Base-by-base conservation (phyloP, 1,140 invertebrate species). In the Sitophilus oryzae region DNA sequence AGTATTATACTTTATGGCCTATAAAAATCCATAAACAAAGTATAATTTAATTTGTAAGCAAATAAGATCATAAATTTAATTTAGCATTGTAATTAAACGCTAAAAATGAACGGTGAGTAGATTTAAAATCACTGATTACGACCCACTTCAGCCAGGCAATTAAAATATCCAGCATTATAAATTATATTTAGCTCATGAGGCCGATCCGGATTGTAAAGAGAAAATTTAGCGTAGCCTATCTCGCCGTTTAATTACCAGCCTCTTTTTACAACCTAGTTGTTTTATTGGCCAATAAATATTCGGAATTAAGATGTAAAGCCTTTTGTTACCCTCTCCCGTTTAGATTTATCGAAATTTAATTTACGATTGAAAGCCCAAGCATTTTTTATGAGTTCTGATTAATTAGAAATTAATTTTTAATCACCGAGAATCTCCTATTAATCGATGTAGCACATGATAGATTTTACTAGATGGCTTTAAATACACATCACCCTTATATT, bases 261-360 rank as follows among this genome's bases (percentile, higher is more conserved):
- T 25, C 43, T 45, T 45, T 23, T 45, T 45, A 45, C 15, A 23
- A 45, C 43, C 43, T 45, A 45, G 43, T 45, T 25, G 43, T 25
- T 45, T 45, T 45, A 45, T 45, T 21, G 19, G 21, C 20, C 19
- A 16, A 45, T 45, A 45, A 45, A 45, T 45, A 45, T 10, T 30
- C 43, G 5, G 8, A 45, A 45, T 45, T 45, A 30, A 45, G 43
- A 45, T 25, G 43, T n/a, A 30, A 45, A 45, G 10, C 19, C 19
- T 25, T 23, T 45, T 30, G 25, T 30, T 30, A 5, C n/a, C 21
- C 23, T n/a, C n/a, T n/a, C 11, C 43, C 8, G 16, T 30, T 30
- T 45, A 11, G 14, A 45, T 23, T 45, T 45, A n/a, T 16, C 21
- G 15, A 45, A 42, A 42, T 42, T 19, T 42, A 42, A 42, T 42